Percentiles rank a stretch among this genome's conserved stretches.
Evolutionary conservation across 2,888 invertebrate genomes (phyloP).

Genomic region (Athripsodes cinereus): DNA sequence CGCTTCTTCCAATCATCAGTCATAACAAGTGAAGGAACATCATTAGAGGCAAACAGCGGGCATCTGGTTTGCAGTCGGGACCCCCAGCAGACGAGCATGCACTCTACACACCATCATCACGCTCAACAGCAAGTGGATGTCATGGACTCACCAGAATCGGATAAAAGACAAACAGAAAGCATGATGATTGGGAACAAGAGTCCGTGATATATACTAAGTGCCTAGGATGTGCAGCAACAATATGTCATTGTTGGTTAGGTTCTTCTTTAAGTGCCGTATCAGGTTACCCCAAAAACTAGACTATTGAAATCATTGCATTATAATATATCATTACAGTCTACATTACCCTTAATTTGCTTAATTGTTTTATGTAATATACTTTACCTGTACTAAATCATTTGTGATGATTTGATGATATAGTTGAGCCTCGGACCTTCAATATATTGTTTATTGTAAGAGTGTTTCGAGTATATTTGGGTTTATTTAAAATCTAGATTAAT

Average conservation of each 20-base stretch:
- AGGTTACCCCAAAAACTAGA: too few species aligned
- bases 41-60: conserved; percentile 41
- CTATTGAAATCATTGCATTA: too few species aligned
- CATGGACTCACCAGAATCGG: conserved; percentile 44
- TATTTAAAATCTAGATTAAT: too few species aligned
- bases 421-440: too few species aligned
- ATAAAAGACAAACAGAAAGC: conserved; percentile 28
- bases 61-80: conserved; percentile 32
- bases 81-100: conserved; percentile 36
- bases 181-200: conserved; percentile 25
- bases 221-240: conserved; percentile 13
- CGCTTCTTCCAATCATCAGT: conserved; percentile 59
- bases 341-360: too few species aligned
- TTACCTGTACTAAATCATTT: too few species aligned
- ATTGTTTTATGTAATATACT: too few species aligned
- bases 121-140: conserved; percentile 44
- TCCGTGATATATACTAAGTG: conserved; percentile 28
- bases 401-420: too few species aligned
- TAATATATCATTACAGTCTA: too few species aligned
- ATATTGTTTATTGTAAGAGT: too few species aligned
- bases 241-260: neutral
- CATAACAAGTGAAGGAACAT: conserved; percentile 51
- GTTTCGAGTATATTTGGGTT: too few species aligned
- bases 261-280: too few species aligned
- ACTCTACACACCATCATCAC: conserved; percentile 34